Conservation (phyloP, 2,888 invertebrate genomes). For the Acleris laterana region DNA sequence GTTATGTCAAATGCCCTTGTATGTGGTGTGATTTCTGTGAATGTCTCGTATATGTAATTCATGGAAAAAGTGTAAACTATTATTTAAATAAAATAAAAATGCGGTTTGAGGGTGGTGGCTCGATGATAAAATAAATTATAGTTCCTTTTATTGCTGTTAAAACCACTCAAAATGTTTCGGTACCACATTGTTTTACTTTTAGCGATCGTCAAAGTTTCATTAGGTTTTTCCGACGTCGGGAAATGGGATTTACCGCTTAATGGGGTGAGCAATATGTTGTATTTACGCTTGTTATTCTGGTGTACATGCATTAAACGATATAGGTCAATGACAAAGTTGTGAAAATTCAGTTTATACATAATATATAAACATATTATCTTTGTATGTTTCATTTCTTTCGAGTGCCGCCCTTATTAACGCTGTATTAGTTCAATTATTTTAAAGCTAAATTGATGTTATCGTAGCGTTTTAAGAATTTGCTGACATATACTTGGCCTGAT, state of each 20-base stretch:
- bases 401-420: slow-evolving; percentile 19
- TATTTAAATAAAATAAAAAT: slow-evolving; percentile 38
- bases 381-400: slow-evolving; percentile 4
- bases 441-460: not conserved
- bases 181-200: slow-evolving; percentile 60
- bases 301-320: not conserved
- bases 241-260: slow-evolving; percentile 87
- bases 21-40: not conserved
- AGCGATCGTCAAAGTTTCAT: slow-evolving; percentile 59
- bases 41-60: slow-evolving; percentile 16
- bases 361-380: slow-evolving; percentile 17
- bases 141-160: slow-evolving; percentile 25
- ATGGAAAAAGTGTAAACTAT: slow-evolving; percentile 21
- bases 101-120: slow-evolving; percentile 45
- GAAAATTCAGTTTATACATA: slow-evolving; percentile 21
- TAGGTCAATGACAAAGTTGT: not conserved
- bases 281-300: slow-evolving; percentile 1
- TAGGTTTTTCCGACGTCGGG: slow-evolving; percentile 86
- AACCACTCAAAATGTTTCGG: slow-evolving; percentile 58
- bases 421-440: slow-evolving; percentile 6
- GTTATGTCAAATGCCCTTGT: slow-evolving; percentile 11
- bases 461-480: not conserved
- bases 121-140: slow-evolving; percentile 40
- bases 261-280: slow-evolving; percentile 65
- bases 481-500: too few species aligned